phyloP scores from a whole-genome alignment of 2,888 invertebrate species.

The Amphipyra berbera region DNA sequence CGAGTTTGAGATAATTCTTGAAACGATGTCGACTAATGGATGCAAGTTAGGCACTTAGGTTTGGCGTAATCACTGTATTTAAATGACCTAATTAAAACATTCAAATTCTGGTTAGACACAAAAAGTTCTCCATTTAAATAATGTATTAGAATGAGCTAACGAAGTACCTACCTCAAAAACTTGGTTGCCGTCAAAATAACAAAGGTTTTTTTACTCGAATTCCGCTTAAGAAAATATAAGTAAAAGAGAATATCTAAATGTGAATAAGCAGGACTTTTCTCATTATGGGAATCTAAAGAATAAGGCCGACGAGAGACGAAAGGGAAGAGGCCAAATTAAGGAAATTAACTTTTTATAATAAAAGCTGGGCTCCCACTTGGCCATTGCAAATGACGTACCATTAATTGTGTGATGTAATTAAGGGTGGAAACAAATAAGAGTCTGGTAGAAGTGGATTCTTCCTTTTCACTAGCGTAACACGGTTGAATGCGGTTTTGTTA shows the following conservation, averaged over 20 bases:
- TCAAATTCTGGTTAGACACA: conserved; percentile 35
- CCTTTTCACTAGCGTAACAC: conserved; percentile 40
- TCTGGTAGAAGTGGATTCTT: conserved; percentile 52
- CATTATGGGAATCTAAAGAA: conserved; percentile 76
- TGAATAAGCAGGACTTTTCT: conserved; percentile 74
- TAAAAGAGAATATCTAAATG: conserved; percentile 69
- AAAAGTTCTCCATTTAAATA: conserved; percentile 38
- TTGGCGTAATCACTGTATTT: conserved; percentile 38
- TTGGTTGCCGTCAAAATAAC: conserved; percentile 37
- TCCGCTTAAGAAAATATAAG: conserved; percentile 65
- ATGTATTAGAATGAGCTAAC: conserved; percentile 41
- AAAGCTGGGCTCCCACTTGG: conserved; percentile 70
- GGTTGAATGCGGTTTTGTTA: conserved; percentile 49
- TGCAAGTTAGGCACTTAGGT: conserved; percentile 35
- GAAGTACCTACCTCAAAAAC: conserved; percentile 16
- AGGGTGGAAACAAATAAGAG: conserved; percentile 70
- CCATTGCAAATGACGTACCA: conserved; percentile 83
- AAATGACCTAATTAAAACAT: conserved; percentile 44
- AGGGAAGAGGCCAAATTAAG: conserved; percentile 82
- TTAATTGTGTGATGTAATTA: conserved; percentile 84
- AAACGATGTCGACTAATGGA: conserved; percentile 32
- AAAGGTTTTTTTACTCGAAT: conserved; percentile 57
- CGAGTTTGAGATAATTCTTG: conserved; percentile 5
- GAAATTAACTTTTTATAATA: conserved; percentile 86
- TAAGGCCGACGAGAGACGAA: conserved; percentile 64